Evolutionary conservation across 2,797 vertebrate genomes (phyloP).

Genomic region (Zonotrichia albicollis): DNA sequence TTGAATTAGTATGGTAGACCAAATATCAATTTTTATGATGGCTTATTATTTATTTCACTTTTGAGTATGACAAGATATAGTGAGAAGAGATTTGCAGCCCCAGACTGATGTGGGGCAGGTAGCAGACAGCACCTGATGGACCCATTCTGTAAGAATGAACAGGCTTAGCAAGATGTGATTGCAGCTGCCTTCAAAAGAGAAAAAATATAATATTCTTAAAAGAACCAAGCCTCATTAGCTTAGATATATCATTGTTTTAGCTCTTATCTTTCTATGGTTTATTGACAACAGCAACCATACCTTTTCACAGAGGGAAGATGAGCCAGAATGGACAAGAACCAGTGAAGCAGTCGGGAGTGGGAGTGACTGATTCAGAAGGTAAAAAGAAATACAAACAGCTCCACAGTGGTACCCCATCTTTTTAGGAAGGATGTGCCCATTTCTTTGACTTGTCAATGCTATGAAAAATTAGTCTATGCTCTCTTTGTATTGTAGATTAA

Average conservation of each 20-base stretch:
- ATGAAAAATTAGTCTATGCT: neutral
- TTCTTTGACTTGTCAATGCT: neutral
- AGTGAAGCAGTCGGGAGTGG: slow-evolving; percentile 79
- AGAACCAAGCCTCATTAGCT: neutral
- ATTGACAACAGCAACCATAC: neutral
- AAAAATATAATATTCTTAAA: neutral
- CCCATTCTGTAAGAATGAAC: neutral
- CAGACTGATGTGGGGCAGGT: neutral
- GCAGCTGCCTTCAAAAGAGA: neutral
- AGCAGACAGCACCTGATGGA: neutral
- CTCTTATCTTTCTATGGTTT: neutral
- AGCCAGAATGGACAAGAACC: slow-evolving; percentile 88
- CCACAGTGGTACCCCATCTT: neutral
- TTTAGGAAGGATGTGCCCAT: neutral
- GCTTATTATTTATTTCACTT: neutral
- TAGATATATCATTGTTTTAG: neutral
- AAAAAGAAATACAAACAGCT: slow-evolving; percentile 64
- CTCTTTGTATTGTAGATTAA: neutral
- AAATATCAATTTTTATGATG: neutral
- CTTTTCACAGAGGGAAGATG: slow-evolving; percentile 86
- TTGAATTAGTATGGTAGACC: neutral
- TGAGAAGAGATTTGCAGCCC: neutral
- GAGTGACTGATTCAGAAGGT: slow-evolving; percentile 87
- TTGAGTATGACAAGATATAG: neutral
- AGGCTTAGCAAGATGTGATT: neutral